Percentiles rank a stretch among this genome's conserved stretches.
Conservation (phyloP, 2,888 invertebrate species). For the Sepiola atlantica region DNA sequence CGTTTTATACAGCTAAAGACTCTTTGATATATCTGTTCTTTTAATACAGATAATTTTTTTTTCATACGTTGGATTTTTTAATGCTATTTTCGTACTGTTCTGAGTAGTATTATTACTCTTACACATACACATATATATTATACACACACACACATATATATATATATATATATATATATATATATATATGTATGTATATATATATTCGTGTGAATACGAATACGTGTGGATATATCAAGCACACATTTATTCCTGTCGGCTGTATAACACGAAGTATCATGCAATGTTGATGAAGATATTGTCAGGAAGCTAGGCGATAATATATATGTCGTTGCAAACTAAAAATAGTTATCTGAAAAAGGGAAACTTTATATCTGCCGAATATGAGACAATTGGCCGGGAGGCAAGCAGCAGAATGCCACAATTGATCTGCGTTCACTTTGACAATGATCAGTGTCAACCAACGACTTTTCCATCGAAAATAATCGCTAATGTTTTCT, state of each 20-base stretch:
- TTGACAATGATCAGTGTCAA: constrained; percentile 32
- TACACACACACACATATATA: too few relatives aligned
- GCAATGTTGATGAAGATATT: neutral
- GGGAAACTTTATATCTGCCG: neutral
- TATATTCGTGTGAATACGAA: too few relatives aligned
- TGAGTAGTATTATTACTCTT: too few relatives aligned
- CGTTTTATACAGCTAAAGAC: too few relatives aligned
- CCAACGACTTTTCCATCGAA: neutral
- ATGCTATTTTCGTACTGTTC: too few relatives aligned
- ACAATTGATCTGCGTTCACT: neutral
- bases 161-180: too few relatives aligned
- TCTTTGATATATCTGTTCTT: too few relatives aligned
- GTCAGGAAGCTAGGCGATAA: neutral
- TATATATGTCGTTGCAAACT: neutral
- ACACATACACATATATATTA: too few relatives aligned
- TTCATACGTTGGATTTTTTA: too few relatives aligned
- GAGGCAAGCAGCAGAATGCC: neutral
- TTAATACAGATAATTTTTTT: too few relatives aligned
- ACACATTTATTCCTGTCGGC: neutral
- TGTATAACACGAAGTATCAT: neutral
- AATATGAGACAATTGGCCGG: neutral
- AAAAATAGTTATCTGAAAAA: neutral
- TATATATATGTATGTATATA: too few relatives aligned
- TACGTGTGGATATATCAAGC: too few relatives aligned
- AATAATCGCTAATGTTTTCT: neutral